phyloP scores from a whole-genome alignment of 2,888 invertebrate species.

The Aromia moschata region DNA sequence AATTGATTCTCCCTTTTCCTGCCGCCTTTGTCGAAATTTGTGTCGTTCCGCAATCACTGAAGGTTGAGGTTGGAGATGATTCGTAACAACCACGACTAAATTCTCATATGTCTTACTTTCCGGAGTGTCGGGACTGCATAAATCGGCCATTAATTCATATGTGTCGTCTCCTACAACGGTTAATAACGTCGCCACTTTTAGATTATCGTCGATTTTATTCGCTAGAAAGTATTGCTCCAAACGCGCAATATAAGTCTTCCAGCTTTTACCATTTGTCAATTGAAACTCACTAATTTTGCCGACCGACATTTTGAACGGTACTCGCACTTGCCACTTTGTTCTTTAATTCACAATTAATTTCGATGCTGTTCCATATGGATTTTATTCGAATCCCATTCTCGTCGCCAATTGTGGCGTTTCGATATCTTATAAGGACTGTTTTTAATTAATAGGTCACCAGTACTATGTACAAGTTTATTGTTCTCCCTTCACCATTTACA shows the following conservation, averaged over 20 bases:
- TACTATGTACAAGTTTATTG: no score
- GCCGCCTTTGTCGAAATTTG: conserved; percentile 8
- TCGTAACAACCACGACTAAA: conserved; percentile 6
- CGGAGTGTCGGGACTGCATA: neutral
- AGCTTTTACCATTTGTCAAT: neutral
- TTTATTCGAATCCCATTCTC: neutral
- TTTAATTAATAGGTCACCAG: no score
- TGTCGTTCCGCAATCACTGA: conserved; percentile 11
- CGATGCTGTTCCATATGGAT: no score
- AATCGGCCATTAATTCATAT: conserved; percentile 3
- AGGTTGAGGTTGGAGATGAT: conserved; percentile 17
- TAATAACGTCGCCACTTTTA: neutral
- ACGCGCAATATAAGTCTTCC: neutral
- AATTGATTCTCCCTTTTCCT: conserved; percentile 6
- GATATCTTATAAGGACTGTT: no score
- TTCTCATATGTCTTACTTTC: neutral
- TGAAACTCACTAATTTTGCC: neutral
- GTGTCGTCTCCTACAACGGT: neutral
- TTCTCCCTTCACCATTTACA: no score
- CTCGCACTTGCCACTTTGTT: neutral
- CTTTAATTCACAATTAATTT: neutral
- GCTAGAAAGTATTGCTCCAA: neutral
- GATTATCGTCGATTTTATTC: neutral
- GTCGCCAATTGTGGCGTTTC: neutral
- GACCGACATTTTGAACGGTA: neutral